Base-by-base conservation (phyloP, 2,888 invertebrate genomes). In the Elysia crispata region DNA sequence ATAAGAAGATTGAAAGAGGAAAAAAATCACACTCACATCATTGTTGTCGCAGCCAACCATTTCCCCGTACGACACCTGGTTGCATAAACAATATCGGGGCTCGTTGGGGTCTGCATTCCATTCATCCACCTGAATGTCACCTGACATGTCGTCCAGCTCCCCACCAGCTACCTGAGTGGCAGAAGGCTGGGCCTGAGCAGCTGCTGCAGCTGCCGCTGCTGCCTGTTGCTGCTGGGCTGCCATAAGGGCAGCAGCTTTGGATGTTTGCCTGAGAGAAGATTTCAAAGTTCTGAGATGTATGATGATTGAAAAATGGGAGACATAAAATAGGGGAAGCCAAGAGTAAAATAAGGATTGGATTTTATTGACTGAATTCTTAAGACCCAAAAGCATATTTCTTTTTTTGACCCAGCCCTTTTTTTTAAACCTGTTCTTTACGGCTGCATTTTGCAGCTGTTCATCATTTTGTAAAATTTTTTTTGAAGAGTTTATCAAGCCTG, bases 31-130 rank as follows among this genome's bases (percentile, higher is more conserved):
- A 94, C 95, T 95, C 92, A 97, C 97, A 91, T 97, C 96, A 92
- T 96, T 96, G 92, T 98, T 98, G 93, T 99, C 99, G 93, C 99
- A 99, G 82, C 98, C 99, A 66, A 99, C 98, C 99, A 99, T 99
- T 91, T 98, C 97, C 0, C 98, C 98, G 90, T 98, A 98, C 0
- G 97, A 97, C 28, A 98, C 97, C 93, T 98, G 97, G 93, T 98
- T 98, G 93, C 98, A 98, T 87, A 98, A 95, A 92, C 98, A 98
- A 93, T 98, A 98, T 86, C 96, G 94, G 0, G 98, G 98, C 92
- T 98, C 99, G 92, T 98, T 97, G 1, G 98, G 98, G 93, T 98
- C 98, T 88, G 96, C 97, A 0, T 96, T 95, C 97, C 97, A 98
- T 91, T 97, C 97, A 70, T 89, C 89, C 15, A 89, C 88, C 30